Evolutionary conservation across 2,113 vertebrate genomes (phyloP).

Genomic region (Phasianus colchicus): DNA sequence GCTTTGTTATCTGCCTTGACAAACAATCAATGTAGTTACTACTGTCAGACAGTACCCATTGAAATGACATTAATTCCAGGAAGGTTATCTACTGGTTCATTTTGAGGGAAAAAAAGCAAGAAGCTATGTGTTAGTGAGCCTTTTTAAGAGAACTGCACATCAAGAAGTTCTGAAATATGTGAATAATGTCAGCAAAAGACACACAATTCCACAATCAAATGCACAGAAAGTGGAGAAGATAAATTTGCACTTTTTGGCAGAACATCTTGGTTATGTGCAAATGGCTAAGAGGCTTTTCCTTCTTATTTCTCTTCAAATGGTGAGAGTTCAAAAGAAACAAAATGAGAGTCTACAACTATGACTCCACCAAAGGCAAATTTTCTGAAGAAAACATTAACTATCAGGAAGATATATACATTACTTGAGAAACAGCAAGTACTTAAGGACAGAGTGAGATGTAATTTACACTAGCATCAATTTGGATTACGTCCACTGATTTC

Average conservation of each 20-base stretch:
- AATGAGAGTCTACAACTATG: not conserved
- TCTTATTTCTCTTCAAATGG: not conserved
- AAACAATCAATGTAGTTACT: not conserved
- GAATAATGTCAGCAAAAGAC: not conserved
- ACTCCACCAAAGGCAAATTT: not conserved
- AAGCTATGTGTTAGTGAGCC: not conserved
- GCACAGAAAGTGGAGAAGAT: not conserved
- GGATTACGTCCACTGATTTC: constrained; percentile 4
- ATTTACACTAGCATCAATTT: constrained; percentile 3
- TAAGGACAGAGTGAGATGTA: not conserved
- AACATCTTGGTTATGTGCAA: not conserved
- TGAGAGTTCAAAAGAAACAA: not conserved
- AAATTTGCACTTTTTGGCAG: not conserved
- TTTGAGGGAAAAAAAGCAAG: not conserved
- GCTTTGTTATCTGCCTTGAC: not conserved
- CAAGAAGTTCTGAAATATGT: not conserved
- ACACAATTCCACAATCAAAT: not conserved
- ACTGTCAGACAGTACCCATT: not conserved
- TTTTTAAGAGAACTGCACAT: not conserved
- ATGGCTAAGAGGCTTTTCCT: not conserved
- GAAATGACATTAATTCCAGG: not conserved
- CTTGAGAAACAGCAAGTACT: not conserved
- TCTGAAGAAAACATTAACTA: not conserved
- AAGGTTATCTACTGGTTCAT: not conserved
- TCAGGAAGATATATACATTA: not conserved